Evolutionary conservation across 2,113 vertebrate genomes (phyloP).

Genomic region (Kobus ellipsiprymnus): DNA sequence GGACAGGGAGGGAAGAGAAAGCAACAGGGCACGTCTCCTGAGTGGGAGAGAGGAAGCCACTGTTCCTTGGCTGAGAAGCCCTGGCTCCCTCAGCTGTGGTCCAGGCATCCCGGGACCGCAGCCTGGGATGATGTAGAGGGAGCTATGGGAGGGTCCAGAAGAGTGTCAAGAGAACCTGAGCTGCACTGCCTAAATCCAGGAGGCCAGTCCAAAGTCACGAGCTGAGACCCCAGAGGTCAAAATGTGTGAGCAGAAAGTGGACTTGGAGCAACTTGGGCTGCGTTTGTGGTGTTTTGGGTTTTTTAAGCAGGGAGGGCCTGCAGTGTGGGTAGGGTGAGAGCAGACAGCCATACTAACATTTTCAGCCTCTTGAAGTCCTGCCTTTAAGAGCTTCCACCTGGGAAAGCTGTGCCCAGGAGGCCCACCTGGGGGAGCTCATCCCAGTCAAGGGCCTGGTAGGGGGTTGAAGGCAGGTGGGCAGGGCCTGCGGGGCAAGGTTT

Average conservation of each 20-base stretch:
- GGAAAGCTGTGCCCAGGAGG: not conserved
- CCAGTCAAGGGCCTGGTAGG: not conserved
- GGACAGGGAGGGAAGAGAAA: not conserved
- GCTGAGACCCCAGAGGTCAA: not conserved
- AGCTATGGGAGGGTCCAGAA: not conserved
- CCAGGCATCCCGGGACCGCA: not conserved
- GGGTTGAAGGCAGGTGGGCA: not conserved
- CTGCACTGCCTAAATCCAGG: not conserved
- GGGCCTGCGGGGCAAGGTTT: accelerated
- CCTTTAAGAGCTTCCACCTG: not conserved
- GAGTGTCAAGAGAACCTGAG: not conserved
- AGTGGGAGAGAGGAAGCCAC: not conserved
- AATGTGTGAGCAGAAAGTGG: not conserved
- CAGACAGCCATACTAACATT: not conserved
- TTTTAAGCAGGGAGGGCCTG: not conserved
- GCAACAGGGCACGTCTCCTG: not conserved
- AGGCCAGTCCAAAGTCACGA: not conserved
- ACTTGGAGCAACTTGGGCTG: not conserved
- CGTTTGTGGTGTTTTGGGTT: not conserved
- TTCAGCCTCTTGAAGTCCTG: not conserved
- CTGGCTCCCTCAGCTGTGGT: not conserved
- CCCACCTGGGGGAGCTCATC: not conserved
- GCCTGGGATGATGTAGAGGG: not conserved
- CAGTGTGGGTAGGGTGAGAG: not conserved
- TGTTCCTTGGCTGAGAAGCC: not conserved